phyloP scores from a whole-genome alignment of 2,888 invertebrate genomes.

The Ophion costatus region DNA sequence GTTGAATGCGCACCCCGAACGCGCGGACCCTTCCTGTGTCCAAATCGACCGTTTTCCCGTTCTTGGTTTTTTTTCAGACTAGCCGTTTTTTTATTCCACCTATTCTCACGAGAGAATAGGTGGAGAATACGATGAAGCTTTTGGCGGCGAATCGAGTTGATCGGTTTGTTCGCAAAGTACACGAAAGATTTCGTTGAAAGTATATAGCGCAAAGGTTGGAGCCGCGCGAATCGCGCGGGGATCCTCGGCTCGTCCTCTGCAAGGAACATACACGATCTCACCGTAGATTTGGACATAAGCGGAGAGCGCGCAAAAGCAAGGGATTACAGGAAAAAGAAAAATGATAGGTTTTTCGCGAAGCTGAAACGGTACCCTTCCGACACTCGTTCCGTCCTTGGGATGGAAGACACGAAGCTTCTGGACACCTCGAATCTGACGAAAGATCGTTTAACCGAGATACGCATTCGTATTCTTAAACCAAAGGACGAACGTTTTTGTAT shows the following conservation, averaged over 20 bases:
- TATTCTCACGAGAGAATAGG: constrained; percentile 42
- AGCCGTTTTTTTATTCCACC: constrained; percentile 43
- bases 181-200: not conserved
- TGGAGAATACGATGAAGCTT: constrained; percentile 19
- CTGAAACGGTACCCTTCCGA: constrained; percentile 24
- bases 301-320: not conserved
- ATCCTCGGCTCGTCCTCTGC: constrained; percentile 40
- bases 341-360: constrained; percentile 57
- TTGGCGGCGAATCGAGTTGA: constrained; percentile 22
- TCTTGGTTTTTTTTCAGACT: constrained; percentile 17
- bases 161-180: constrained; percentile 44
- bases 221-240: constrained; percentile 33
- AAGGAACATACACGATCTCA: constrained; percentile 30
- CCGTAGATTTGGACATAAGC: not conserved
- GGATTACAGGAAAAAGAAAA: constrained; percentile 52
- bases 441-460: constrained; percentile 38
- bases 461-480: not conserved
- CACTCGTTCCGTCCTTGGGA: constrained; percentile 6
- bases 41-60: constrained; percentile 13
- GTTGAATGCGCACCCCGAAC: constrained; percentile 27
- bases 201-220: too few species aligned
- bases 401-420: constrained; percentile 12
- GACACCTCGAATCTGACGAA: constrained; percentile 20
- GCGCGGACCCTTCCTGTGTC: constrained; percentile 3
- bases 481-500: not conserved